A percentile compares a stretch with the other conserved stretches of the same genome.
Evolutionary conservation across 2,888 invertebrate genomes (phyloP).

Genomic region (Ophonus ardosiacus): DNA sequence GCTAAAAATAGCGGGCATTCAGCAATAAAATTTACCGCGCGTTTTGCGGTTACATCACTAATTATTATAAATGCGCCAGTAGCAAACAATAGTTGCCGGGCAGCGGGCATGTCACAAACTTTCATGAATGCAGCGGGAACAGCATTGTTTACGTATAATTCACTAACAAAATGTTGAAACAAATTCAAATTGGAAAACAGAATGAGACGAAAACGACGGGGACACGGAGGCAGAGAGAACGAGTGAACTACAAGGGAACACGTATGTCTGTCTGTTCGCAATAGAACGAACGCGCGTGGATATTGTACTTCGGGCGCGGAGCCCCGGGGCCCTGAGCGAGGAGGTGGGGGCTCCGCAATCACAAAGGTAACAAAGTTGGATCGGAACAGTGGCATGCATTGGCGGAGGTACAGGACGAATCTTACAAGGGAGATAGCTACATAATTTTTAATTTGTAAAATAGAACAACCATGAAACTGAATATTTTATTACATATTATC

Average conservation of each 20-base stretch:
- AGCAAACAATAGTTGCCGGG: conserved; percentile 44
- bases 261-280: conserved; percentile 39
- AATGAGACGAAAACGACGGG: conserved; percentile 29
- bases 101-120: conserved; percentile 44
- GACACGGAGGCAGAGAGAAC: conserved; percentile 22
- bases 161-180: conserved; percentile 61
- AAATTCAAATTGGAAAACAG: conserved; percentile 56
- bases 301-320: conserved; percentile 9
- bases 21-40: not conserved
- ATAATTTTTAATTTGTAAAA: too few relatives aligned
- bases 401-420: not conserved
- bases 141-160: conserved; percentile 60
- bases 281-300: conserved; percentile 35
- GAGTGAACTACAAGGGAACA: conserved; percentile 14
- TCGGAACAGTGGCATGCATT: conserved; percentile 21
- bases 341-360: conserved; percentile 15
- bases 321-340: not conserved
- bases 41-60: conserved; percentile 32
- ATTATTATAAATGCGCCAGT: conserved; percentile 46
- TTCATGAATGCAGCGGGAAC: conserved; percentile 56
- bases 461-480: too few relatives aligned
- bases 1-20: conserved; percentile 37
- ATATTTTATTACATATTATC: too few relatives aligned
- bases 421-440: too few relatives aligned
- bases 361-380: conserved; percentile 50